Base-by-base conservation (phyloP, 2,888 invertebrate genomes). In the Alsophila aescularia region DNA sequence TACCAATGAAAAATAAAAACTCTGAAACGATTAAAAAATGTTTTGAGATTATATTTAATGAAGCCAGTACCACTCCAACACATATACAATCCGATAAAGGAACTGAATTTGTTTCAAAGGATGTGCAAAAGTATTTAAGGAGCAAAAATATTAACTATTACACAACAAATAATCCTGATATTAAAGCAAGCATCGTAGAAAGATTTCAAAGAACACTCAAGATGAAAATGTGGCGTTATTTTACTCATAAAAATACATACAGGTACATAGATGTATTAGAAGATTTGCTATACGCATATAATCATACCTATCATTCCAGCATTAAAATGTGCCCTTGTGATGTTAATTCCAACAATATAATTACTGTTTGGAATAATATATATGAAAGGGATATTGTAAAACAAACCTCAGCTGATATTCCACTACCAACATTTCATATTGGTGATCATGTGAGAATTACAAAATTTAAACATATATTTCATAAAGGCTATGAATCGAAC, bases 401-500 rank as follows among this genome's bases (percentile, higher is more conserved):
- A n/a, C n/a, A n/a, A n/a, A n/a, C n/a, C n/a, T n/a, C n/a, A n/a
- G n/a, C n/a, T n/a, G n/a, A n/a, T n/a, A n/a, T n/a, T n/a, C 2
- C 37, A 9, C 16, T 21, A 24, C 49, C 55, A n/a, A 55, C 49
- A 41, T 55, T 55, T n/a, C 21, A 41, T 34, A 21, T 55, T 1
- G 49, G 52, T n/a, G 52, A 59, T 13, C 41, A 54, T 43, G 52
- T 59, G n/a, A 54, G 59, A 52, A 68, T 69, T 21, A 67, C 69
- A 2, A 71, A 69, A 53, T 58, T 62, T 47, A 69, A 69, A 58
- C 68, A 72, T 15, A 52, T 66, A 31, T 70, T 67, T 56, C 57
- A 67, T 61, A 70, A 70, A 52, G 65, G 70, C 2, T 72, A 69
- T 55, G 66, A 69, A 62, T 53, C 70, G 6, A 69, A 70, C 39